Evolutionary conservation across 2,888 invertebrate species (phyloP), one percentile per base, ranked within the genome.

Genomic region (Dascillus cervinus): DNA sequence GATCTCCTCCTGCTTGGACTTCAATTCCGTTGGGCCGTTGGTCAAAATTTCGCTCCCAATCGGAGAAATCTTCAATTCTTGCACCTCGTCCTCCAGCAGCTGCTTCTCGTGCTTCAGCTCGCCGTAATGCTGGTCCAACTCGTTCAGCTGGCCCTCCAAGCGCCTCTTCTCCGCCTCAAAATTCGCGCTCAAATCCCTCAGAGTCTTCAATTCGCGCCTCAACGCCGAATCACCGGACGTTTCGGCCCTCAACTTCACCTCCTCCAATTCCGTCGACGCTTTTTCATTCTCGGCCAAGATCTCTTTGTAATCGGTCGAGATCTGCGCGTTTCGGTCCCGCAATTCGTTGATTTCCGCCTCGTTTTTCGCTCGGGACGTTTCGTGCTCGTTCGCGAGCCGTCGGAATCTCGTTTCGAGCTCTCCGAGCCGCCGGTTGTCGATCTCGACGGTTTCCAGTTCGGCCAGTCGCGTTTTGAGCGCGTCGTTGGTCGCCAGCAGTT

Each of bases 61-160:
- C 1, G 63, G 62, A 1, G 57, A 45, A 1, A 52, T 60, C 41
- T 63, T 64, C 13, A 64, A 38, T 41, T 64, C 64, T 27, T 61
- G 55, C 8, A 64, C 47, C 44, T 64, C 63, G 32, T 64, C 64
- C 19, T 53, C 50, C 2, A 63, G 43, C 3, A 64, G 44, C 34
- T 63, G 61, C 23, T 55, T 57, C 34, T 64, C 64, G 43, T 60
- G 57, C 21, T 46, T 19, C 5, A 63, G 33, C 34, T 63, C 63
- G 23, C 38, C 54, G 20, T 56, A 56, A 12, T 61, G 60, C 11
- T 50, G 39, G 34, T 64, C 62, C 10, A 58, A 25, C 30, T 61
- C 59, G 5, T 17, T 32, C 23, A 62, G 43, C 37, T 60, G 56
- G 2, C 29, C 37, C 43, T 58, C 53, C 5, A 52, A 32, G 19